Conservation (phyloP, 1,140 invertebrate genomes). For the Zaprionus davidi region DNA sequence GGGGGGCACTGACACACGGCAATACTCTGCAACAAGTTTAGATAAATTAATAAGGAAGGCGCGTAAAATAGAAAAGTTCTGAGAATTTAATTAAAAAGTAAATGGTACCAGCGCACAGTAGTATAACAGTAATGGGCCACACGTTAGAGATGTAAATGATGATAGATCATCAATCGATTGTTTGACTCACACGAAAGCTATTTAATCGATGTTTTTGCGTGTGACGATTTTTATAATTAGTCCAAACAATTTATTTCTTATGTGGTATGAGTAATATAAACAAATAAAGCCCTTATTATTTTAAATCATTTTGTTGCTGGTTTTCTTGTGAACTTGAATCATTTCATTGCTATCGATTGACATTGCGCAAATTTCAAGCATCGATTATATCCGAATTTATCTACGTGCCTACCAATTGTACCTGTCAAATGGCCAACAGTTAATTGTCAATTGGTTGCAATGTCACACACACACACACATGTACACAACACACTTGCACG, state of each 20-base stretch:
- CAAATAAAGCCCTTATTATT: neutral
- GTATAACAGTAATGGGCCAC: neutral
- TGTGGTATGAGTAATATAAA: neutral
- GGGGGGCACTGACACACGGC: neutral
- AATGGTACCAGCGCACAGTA: neutral
- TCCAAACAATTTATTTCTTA: neutral
- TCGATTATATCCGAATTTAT: conserved; percentile 13
- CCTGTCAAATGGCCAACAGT: conserved; percentile 2
- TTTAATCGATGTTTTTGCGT: conserved; percentile 6
- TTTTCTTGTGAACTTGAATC: neutral
- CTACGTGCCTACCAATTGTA: conserved; percentile 28
- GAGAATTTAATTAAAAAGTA: conserved; percentile 5
- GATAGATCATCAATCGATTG: neutral
- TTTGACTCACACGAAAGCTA: neutral
- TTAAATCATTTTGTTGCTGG: neutral
- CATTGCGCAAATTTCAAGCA: neutral
- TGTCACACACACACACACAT: conserved; percentile 23
- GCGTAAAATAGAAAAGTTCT: conserved; percentile 19
- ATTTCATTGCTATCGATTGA: neutral
- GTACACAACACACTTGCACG: neutral
- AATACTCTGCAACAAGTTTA: conserved; percentile 60
- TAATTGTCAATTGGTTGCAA: conserved; percentile 20
- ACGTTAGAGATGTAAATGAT: conserved; percentile 6
- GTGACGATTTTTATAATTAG: neutral
- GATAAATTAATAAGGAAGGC: conserved; percentile 29